Evolutionary conservation across 2,888 invertebrate genomes (phyloP).

Genomic region (Rotaria magnacalcarata): DNA sequence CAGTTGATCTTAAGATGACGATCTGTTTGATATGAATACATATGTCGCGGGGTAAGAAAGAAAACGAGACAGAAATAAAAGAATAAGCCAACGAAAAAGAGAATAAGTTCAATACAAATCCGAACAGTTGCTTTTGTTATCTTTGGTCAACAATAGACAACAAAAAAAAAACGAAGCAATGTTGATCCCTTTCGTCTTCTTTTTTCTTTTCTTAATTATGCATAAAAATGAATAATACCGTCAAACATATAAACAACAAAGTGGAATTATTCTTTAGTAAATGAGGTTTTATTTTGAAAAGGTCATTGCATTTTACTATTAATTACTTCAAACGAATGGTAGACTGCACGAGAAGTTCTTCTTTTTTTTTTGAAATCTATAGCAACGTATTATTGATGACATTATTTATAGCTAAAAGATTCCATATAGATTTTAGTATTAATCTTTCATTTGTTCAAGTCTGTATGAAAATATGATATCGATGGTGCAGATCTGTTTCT

Average conservation of each 20-base stretch:
- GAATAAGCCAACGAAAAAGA: not conserved
- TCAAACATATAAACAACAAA: conserved; percentile 24
- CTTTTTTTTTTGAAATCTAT: not conserved
- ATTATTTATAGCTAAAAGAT: not conserved
- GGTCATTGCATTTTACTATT: not conserved
- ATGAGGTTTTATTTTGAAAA: not conserved
- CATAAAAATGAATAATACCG: conserved; percentile 13
- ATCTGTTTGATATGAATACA: conserved; percentile 13
- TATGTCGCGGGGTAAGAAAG: not conserved
- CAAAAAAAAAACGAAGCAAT: not conserved
- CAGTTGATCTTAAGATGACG: conserved; percentile 19
- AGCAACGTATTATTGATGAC: not conserved
- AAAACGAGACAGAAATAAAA: conserved; percentile 4
- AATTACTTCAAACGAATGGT: not conserved
- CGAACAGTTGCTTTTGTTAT: conserved; percentile 30
- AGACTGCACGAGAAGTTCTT: not conserved
- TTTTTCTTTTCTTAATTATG: not conserved
- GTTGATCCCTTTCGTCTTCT: conserved; percentile 13
- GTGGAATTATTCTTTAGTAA: not conserved
- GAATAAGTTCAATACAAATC: conserved; percentile 33
- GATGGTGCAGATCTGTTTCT: not conserved
- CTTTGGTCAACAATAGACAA: conserved; percentile 22
- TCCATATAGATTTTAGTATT: not conserved
- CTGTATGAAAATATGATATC: not conserved
- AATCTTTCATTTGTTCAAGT: not conserved